These are phyloP conservation scores for Lophotis ruficrista DNA, from an alignment of 2,113 vertebrate species.

Conservation along the genomic window DNA sequence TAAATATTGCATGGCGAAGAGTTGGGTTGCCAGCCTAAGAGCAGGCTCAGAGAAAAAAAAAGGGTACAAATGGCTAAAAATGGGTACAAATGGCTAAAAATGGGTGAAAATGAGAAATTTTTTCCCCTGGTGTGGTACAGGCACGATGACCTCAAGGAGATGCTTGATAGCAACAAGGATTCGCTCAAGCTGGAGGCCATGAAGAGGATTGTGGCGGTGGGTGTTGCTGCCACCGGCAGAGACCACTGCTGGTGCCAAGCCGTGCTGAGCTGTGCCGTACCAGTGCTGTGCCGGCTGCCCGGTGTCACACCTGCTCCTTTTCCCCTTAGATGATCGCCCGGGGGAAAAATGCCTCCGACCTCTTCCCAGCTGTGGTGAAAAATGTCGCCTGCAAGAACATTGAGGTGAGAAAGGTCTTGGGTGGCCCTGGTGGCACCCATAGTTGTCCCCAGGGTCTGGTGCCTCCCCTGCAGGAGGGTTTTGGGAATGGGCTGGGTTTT, in stretches of 20 bases:
- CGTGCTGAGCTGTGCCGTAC: background rate
- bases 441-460: background rate
- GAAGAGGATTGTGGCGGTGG: conserved; percentile 97
- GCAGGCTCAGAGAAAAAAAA: background rate
- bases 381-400: conserved; percentile 99
- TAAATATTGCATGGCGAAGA: conserved; percentile 60
- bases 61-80: too few relatives aligned
- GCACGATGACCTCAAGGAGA: conserved; percentile 98
- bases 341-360: conserved; percentile 95
- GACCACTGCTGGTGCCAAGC: accelerated
- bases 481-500: background rate
- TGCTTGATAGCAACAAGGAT: conserved; percentile 98
- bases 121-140: conserved; percentile 20
- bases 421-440: background rate
- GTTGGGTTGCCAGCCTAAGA: background rate
- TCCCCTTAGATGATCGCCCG: conserved; percentile 91
- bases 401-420: conserved; percentile 79
- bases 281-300: background rate
- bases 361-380: conserved; percentile 97
- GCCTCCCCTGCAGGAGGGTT: background rate
- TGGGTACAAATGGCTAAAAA: background rate
- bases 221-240: background rate
- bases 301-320: background rate
- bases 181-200: conserved; percentile 98
- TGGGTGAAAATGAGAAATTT: background rate